Evolutionary conservation across 2,797 vertebrate species (phyloP).

Genomic region (Vipera latastei): DNA sequence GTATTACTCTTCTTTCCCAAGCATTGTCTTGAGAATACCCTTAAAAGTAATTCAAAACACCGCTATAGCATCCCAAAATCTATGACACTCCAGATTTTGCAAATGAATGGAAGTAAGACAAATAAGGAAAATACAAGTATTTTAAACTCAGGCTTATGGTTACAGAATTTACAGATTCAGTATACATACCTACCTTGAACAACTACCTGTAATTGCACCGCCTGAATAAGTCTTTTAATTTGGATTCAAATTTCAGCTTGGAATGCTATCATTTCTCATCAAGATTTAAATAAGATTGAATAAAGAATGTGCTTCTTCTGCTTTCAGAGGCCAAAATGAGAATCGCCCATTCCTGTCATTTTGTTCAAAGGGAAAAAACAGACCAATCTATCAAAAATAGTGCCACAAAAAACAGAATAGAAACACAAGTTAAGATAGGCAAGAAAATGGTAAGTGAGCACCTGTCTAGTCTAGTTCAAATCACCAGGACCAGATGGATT

Average conservation of each 20-base stretch:
- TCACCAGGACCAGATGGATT: too few relatives aligned
- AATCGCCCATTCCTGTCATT: background rate
- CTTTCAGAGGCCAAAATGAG: background rate
- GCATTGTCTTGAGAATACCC: background rate
- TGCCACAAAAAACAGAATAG: too few relatives aligned
- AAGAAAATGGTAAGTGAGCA: too few relatives aligned
- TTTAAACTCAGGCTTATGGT: background rate
- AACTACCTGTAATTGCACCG: background rate
- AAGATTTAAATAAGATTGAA: background rate
- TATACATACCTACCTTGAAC: background rate
- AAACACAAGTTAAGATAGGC: too few relatives aligned
- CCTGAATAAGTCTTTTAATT: background rate
- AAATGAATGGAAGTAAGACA: background rate
- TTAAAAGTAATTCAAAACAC: background rate
- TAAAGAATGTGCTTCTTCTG: background rate
- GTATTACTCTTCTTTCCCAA: background rate
- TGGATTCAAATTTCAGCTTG: background rate
- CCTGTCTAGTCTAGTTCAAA: too few relatives aligned
- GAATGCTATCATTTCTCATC: background rate
- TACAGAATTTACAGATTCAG: background rate
- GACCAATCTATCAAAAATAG: too few relatives aligned
- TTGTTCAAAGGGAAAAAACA: too few relatives aligned
- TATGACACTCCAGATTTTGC: conserved; percentile 1
- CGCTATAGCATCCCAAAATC: background rate
- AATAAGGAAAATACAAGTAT: background rate